phyloP scores from a whole-genome alignment of 2,888 invertebrate species.

The Agrypnus murinus region DNA sequence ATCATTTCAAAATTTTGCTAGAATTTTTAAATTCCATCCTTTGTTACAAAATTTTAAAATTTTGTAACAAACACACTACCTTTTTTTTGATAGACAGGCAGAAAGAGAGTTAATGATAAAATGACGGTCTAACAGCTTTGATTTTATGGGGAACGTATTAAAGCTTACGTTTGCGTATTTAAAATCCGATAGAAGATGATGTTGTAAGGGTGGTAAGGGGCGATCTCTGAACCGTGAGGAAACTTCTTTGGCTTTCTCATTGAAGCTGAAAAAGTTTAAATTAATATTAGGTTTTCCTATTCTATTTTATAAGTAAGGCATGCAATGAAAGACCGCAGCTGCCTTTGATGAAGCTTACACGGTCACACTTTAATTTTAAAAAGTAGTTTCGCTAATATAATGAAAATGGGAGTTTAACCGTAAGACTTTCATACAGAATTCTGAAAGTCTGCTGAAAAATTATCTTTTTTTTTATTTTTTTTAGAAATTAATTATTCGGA shows the following conservation, averaged over 20 bases:
- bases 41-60: too few relatives aligned
- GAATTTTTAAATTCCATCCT: too few relatives aligned
- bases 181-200: constrained; percentile 73
- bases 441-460: too few relatives aligned
- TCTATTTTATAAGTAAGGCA: constrained; percentile 36
- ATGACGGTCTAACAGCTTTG: not conserved
- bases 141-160: not conserved
- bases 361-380: constrained; percentile 40
- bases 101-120: not conserved
- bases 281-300: constrained; percentile 41
- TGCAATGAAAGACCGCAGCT: constrained; percentile 39
- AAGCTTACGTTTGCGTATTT: not conserved
- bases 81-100: too few relatives aligned
- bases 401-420: constrained; percentile 26
- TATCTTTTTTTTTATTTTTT: too few relatives aligned
- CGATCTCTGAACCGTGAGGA: constrained; percentile 74
- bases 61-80: too few relatives aligned
- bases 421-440: too few relatives aligned
- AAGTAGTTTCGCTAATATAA: constrained; percentile 40
- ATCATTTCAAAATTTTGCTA: not conserved
- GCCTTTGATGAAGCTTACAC: constrained; percentile 34
- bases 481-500: too few relatives aligned
- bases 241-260: constrained; percentile 67
- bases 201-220: constrained; percentile 73
- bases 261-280: constrained; percentile 52